Evolutionary conservation across 2,113 vertebrate species (phyloP), one percentile per base, ranked within the genome.

Genomic region (Galemys pyrenaicus): DNA sequence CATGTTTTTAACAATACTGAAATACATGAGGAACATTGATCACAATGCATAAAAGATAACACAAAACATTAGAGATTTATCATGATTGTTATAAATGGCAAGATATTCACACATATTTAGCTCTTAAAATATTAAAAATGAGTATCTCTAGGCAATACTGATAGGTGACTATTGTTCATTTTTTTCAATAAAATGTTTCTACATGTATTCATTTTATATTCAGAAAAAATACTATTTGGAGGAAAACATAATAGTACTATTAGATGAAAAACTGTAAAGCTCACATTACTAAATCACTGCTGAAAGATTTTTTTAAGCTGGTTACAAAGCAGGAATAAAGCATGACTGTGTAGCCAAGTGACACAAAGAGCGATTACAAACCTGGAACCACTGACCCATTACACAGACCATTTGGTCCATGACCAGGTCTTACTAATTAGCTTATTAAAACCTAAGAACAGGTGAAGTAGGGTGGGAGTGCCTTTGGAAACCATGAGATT

Each of bases 91-190:
- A 37, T 22, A 22, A 46, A 35, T 26, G 46, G 51, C 4, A 83
- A 82, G 49, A 56, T 62, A 85, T 20, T 51, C 22, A 39, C 35
- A 91, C 7, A 24, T 70, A 65, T 62, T 79, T 88, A 49, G 67
- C 24, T 81, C 26, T 75, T 86, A 94, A 82, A 75, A 81, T 79
- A 86, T 67, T 92, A 94, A 74, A 30, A 82, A 51, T 30, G 74
- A n/a, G 17, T 54, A 30, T 51, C 49, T 74, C 32, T 87, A 11
- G 13, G 26, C 58, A 77, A 35, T 62, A 68, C n/a, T 44, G 51
- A 37, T 24, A 91, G 62, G 15, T 92, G 20, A 58, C 49, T 75
- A 51, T 62, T 93, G 8, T 64, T 46, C 24, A 7, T 4, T 44
- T 64, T 83, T 35, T 82, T 86, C n/a, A 44, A 9, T 60, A 71